phyloP scores from a whole-genome alignment of 1,140 invertebrate species.

The Drosophila varians region DNA sequence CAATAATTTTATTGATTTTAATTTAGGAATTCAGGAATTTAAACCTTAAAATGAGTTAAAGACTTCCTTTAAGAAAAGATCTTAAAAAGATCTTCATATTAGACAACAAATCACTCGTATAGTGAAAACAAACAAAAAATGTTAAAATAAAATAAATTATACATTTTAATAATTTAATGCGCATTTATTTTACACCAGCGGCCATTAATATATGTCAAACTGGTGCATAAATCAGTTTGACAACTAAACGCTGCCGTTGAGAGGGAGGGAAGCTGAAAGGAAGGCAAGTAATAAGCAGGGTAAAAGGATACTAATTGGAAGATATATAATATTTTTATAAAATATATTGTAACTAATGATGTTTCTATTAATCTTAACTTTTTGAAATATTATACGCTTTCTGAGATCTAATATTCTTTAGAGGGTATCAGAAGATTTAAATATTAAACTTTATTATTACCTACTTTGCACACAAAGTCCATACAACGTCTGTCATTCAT shows the following conservation, averaged over 20 bases:
- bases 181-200: slow-evolving; percentile 52
- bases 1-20: slow-evolving; percentile 6
- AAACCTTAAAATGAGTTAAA: not conserved
- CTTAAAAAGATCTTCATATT: not conserved
- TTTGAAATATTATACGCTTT: too few relatives aligned
- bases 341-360: not conserved
- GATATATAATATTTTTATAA: not conserved
- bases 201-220: slow-evolving; percentile 59
- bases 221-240: slow-evolving; percentile 63
- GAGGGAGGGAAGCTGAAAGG: slow-evolving; percentile 3
- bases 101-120: not conserved
- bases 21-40: not conserved
- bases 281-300: not conserved
- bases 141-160: slow-evolving; percentile 25
- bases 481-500: slow-evolving; percentile 48
- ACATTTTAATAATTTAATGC: slow-evolving; percentile 67
- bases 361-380: too few relatives aligned
- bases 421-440: slow-evolving; percentile 26
- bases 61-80: not conserved
- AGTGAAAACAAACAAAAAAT: not conserved
- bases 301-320: not conserved
- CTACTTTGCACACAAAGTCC: slow-evolving; percentile 36
- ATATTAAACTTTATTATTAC: slow-evolving; percentile 9
- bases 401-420: too few relatives aligned
- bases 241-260: slow-evolving; percentile 42